Conservation (phyloP, 64 coral and sea anemone genomes). For the Stichodactyla helianthus region DNA sequence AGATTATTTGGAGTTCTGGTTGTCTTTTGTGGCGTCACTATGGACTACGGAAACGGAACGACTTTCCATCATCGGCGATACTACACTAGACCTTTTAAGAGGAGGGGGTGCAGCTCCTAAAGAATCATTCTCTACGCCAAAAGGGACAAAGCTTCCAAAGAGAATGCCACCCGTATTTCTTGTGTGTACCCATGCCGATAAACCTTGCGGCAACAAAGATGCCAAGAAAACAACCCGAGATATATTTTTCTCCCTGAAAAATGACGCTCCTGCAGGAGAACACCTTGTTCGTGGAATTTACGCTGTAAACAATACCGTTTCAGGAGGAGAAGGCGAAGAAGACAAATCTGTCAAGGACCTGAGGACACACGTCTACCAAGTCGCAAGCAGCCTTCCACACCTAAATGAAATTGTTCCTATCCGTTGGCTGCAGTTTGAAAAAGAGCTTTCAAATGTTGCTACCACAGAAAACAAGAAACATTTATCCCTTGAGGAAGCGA, state of each 20-base stretch:
- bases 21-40: not conserved
- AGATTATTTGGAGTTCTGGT: constrained; percentile 14
- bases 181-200: constrained; percentile 6
- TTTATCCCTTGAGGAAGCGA: not conserved
- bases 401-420: not conserved
- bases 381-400: not conserved
- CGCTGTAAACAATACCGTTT: constrained; percentile 4
- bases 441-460: not conserved
- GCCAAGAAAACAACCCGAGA: not conserved
- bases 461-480: not conserved
- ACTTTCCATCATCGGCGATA: not conserved
- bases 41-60: not conserved
- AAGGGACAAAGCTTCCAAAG: not conserved
- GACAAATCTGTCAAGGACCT: not conserved
- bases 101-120: not conserved
- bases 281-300: constrained; percentile 4
- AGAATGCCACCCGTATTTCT: constrained; percentile 5
- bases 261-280: not conserved
- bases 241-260: not conserved
- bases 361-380: not conserved
- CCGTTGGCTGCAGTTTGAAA: not conserved
- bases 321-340: not conserved
- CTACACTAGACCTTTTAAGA: not conserved
- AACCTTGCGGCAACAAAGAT: not conserved
- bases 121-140: no score